These are phyloP conservation scores for Scleropages formosus DNA, from an alignment of 2,797 vertebrate species.

Conservation along the genomic window DNA sequence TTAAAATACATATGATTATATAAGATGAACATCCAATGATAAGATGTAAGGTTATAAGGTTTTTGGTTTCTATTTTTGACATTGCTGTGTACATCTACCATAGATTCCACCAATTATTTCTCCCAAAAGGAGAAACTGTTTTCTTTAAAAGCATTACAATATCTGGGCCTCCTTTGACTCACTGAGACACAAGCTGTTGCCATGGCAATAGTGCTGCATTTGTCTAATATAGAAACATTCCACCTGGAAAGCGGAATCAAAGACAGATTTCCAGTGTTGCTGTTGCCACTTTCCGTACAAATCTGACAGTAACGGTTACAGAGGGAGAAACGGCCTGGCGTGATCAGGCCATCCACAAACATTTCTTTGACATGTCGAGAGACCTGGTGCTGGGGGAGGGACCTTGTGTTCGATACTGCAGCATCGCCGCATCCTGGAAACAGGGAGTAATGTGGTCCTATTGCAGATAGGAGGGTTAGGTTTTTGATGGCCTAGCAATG, in stretches of 20 bases:
- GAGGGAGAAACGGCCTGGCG: conserved; percentile 5
- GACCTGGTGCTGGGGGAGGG: conserved; percentile 19
- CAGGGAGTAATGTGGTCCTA: not conserved
- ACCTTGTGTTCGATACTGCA: conserved; percentile 13
- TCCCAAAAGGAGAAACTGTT: conserved; percentile 23
- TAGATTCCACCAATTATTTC: conserved; percentile 20
- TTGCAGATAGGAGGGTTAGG: conserved; percentile 4
- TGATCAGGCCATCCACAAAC: not conserved
- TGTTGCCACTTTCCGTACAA: conserved; percentile 35
- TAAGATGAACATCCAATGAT: not conserved
- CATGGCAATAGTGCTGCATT: conserved; percentile 57
- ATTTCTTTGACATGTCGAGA: conserved; percentile 17
- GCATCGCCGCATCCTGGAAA: conserved; percentile 7
- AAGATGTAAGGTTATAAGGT: not conserved
- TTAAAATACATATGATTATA: not conserved
- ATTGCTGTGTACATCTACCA: conserved; percentile 33
- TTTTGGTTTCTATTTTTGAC: conserved; percentile 29
- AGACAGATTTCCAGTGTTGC: conserved; percentile 37
- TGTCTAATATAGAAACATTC: conserved; percentile 48
- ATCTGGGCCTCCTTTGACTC: conserved; percentile 53
- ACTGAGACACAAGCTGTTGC: conserved; percentile 52
- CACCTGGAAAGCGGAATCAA: conserved; percentile 35
- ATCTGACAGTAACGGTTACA: conserved; percentile 14
- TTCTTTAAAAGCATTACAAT: conserved; percentile 33
- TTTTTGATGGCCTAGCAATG: conserved; percentile 2